Base-by-base conservation (phyloP, 2,888 invertebrate species). In the Heteromyza rotundicornis region DNA sequence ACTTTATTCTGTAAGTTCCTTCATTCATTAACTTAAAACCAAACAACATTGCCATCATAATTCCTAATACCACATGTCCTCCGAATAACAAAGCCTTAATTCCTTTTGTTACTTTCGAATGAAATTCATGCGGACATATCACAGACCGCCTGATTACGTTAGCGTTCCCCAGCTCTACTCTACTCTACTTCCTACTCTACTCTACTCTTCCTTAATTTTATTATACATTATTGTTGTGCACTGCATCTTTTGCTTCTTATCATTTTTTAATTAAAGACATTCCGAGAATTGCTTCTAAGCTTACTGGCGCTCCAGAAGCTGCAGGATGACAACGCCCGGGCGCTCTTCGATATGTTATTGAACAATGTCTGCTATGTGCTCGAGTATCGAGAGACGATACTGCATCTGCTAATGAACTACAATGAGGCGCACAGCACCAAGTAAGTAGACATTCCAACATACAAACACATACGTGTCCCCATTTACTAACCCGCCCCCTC, bases 311-410 rank as follows among this genome's bases (percentile, higher is more conserved):
- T 98, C 92, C 94, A 95, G 81, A 89, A 87, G 78, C 89, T 89
- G 63, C 79, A 84, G 1, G 92, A 94, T 77, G 83, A 84, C 36
- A 86, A 87, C 22, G 90, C 96, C 1, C 86, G 87, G 68, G 91
- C 92, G 59, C 91, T 94, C 16, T 90, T 95, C 44, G 90, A 90
- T 84, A 91, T 95, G 73, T 89, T 98, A 69, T 92, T 96, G 83
- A 92, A 92, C 82, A 94, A 94, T 82, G 89, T 95, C 68, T 95
- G 98, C 84, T 98, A 98, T 84, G 91, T 96, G 51, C 86, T 93
- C 72, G 98, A 98, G 83, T 97, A 97, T 82, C 87, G 98, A 67
- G 98, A 98, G 83, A 89, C 95, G 70, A 88, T 95, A 75, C 84
- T 95, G 60, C 87, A 89, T 56, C 88, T 95, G 68, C 84, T 97